Percentiles rank a stretch among this genome's conserved stretches.
phyloP scores from a whole-genome alignment of 2,797 vertebrate species.

The Serranus cabrilla region DNA sequence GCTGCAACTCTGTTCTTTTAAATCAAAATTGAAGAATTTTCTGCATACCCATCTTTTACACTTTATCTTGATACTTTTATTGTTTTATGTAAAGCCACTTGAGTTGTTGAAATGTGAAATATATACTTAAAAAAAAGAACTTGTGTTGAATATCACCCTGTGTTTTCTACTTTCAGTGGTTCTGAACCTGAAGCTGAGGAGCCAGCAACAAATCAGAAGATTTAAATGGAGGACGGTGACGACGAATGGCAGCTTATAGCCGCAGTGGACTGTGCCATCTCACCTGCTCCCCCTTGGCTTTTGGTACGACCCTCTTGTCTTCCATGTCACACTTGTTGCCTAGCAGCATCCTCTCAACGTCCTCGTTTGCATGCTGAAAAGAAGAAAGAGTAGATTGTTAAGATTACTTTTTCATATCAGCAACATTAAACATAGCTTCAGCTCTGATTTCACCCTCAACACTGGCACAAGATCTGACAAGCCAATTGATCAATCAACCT shows the following conservation, averaged over 20 bases:
- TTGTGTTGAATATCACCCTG: not conserved
- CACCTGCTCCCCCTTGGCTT: constrained; percentile 99
- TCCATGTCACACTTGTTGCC: constrained; percentile 99
- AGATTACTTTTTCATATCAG: not conserved
- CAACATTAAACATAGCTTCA: not conserved
- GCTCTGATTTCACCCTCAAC: not conserved
- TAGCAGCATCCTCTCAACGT: constrained; percentile 99
- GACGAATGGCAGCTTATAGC: not conserved
- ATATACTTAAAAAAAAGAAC: no score
- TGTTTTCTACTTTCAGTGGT: not conserved
- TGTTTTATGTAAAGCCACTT: no score
- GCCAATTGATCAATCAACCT: not conserved
- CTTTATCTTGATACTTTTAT: no score
- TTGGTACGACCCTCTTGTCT: constrained; percentile 97
- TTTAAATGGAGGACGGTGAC: not conserved
- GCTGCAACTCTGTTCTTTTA: no score
- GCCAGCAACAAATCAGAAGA: constrained; percentile 18
- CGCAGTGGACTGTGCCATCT: constrained; percentile 44
- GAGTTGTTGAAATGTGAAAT: no score
- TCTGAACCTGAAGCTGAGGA: not conserved
- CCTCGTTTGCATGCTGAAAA: constrained; percentile 97
- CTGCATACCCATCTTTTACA: no score
- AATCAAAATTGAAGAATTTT: no score
- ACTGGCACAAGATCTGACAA: not conserved
- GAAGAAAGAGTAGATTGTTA: not conserved